Percentiles rank a stretch among this genome's conserved stretches.
Conservation (phyloP, 2,797 vertebrate genomes). For the Gephyroberyx darwinii region DNA sequence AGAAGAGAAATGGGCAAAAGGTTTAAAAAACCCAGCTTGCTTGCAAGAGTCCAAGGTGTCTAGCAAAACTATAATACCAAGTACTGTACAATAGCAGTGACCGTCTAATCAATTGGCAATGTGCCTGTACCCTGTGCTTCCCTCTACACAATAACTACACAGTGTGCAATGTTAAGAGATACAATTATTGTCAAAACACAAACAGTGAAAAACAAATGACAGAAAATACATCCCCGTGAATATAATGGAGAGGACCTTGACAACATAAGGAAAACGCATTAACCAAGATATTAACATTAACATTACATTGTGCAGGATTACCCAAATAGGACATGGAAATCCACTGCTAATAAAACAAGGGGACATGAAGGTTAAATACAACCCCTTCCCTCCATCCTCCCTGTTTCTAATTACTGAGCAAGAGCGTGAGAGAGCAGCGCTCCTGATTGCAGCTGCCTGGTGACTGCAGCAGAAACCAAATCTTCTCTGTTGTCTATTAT, state of each 20-base stretch:
- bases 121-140: background rate
- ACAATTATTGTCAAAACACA: background rate
- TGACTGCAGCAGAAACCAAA: constrained; percentile 69
- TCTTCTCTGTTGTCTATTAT: constrained; percentile 66
- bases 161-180: background rate
- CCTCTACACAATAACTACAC: background rate
- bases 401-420: constrained; percentile 73
- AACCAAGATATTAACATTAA: constrained; percentile 15
- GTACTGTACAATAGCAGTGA: background rate
- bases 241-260: constrained; percentile 12
- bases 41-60: background rate
- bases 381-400: constrained; percentile 51
- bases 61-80: background rate
- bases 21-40: constrained; percentile 1
- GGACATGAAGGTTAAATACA: constrained; percentile 70
- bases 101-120: background rate
- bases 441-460: constrained; percentile 69
- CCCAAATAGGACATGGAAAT: constrained; percentile 46
- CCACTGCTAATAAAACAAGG: constrained; percentile 64
- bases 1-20: background rate
- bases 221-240: constrained; percentile 1
- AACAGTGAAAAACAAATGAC: constrained; percentile 9
- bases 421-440: constrained; percentile 56
- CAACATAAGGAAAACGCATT: constrained; percentile 15
- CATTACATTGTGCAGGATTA: constrained; percentile 30